Conservation (phyloP, 2,797 vertebrate species). For the Thaleichthys pacificus region DNA sequence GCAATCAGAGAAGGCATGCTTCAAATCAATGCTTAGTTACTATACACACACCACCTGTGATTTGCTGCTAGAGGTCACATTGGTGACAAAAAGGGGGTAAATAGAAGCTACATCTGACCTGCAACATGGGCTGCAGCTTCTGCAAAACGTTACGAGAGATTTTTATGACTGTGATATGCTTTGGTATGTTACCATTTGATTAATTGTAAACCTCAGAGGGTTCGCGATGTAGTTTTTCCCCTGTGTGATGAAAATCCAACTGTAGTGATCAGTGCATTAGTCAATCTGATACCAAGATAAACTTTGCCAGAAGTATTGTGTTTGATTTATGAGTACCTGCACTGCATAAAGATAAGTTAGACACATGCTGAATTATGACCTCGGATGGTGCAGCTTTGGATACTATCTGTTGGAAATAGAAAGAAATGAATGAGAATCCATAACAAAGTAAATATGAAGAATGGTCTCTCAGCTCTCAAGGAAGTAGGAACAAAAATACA, state of each 20-base stretch:
- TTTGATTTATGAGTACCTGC: constrained; percentile 54
- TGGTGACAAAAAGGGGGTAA: not conserved
- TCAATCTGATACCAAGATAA: constrained; percentile 26
- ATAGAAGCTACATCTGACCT: not conserved
- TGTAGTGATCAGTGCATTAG: constrained; percentile 5
- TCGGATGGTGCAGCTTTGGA: constrained; percentile 44
- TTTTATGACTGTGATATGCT: not conserved
- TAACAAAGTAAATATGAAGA: constrained; percentile 63
- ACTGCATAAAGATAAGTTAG: constrained; percentile 40
- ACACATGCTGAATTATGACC: constrained; percentile 50
- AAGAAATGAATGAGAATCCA: constrained; percentile 30
- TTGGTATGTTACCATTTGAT: not conserved
- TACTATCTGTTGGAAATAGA: constrained; percentile 29
- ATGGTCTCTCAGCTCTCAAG: constrained; percentile 62
- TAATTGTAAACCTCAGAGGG: not conserved
- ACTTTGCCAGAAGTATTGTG: constrained; percentile 18
- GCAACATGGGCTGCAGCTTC: not conserved
- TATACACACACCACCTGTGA: not conserved
- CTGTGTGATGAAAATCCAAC: constrained; percentile 10
- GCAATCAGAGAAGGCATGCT: not conserved
- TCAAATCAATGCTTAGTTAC: not conserved
- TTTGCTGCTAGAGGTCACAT: not conserved
- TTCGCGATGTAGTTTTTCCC: not conserved
- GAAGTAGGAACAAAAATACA: constrained; percentile 49
- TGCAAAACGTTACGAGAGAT: not conserved